Evolutionary conservation across 1,140 invertebrate species (phyloP), one percentile per base, ranked within the genome.

Genomic region (Habropoda laboriosa): DNA sequence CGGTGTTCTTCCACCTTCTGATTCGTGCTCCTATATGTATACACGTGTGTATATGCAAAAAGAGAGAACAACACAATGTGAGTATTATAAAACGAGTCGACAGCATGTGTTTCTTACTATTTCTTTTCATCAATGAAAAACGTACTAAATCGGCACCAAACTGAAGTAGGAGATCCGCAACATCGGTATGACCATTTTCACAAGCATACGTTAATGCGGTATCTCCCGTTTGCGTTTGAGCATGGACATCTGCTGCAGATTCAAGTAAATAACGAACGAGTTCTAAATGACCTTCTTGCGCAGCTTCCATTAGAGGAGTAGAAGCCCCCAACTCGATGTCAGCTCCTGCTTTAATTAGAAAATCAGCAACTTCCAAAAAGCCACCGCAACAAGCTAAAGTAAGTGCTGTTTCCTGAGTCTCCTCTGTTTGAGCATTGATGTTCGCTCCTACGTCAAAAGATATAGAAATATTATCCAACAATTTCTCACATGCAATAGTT

Each of bases 171-270:
- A 99, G 94, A 92, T 98, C 97, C 32, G 97, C 96, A 87, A 98
- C 96, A 95, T 99, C 96, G 71, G 99, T 97, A 94, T 99, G 97
- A 49, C 99, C 96, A 95, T 99, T 98, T 95, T 99, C 96, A 94
- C 98, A 96, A 53, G 99, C 99, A 93, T 99, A 98, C 58, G 98
- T 99, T 38, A 99, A 93, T n/a, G 99, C 99, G 27, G 99, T 99
- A 90, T 99, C 97, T 64, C 97, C 97, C 12, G 98, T 99, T 93
- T 97, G 97, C 35, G 98, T 99, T 92, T 97, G 96, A 27, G 98
- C 97, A 93, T 98, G 96, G 49, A 99, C 97, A 94, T 98, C 96
- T n/a, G 98, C 97, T 81, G 95, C 95, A 78, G 96, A 95, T 89
- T 97, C 96, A 60, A 99, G 91, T 53, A 99, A 93, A 91, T 97